These are phyloP conservation scores for Netelia virgata DNA, from an alignment of 2,888 invertebrate species.

Conservation along the genomic window DNA sequence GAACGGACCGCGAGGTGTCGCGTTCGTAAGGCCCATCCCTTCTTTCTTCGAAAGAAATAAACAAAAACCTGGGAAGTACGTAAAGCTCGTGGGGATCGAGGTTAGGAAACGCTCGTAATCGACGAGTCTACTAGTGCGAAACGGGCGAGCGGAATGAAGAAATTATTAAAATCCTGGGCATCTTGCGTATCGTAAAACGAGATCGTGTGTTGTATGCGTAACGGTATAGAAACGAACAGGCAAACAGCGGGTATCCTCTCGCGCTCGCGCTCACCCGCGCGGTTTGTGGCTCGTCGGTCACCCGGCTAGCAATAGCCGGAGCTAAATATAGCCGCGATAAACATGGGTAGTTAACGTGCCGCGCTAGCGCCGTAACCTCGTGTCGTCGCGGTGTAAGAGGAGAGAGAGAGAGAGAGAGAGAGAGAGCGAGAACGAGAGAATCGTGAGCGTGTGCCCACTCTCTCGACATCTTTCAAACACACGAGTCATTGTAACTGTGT, in stretches of 20 bases:
- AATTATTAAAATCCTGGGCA: constrained; percentile 1
- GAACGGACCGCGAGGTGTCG: too few relatives aligned
- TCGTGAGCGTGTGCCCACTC: constrained; percentile 2
- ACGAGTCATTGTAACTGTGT: too few relatives aligned
- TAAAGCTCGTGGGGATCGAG: not conserved
- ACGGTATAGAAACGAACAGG: constrained; percentile 51
- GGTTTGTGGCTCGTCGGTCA: constrained; percentile 75
- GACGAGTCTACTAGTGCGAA: not conserved
- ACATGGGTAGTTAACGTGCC: constrained; percentile 81
- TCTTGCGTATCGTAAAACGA: constrained; percentile 21
- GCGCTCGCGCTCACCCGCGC: constrained; percentile 50
- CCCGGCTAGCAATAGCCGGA: constrained; percentile 79
- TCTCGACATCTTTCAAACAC: not conserved
- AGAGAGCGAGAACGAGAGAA: too few relatives aligned
- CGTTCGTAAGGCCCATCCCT: too few relatives aligned
- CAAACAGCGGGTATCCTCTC: constrained; percentile 56
- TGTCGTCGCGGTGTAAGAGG: constrained; percentile 57
- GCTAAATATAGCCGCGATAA: constrained; percentile 83
- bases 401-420: too few relatives aligned
- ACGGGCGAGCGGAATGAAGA: not conserved
- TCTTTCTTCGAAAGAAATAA: too few relatives aligned
- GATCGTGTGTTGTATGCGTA: constrained; percentile 36
- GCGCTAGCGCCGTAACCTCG: constrained; percentile 74
- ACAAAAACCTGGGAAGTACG: too few relatives aligned
- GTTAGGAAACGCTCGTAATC: not conserved